Evolutionary conservation across 1,140 invertebrate genomes (phyloP), one percentile per base, ranked within the genome.

Genomic region (Drosophila orena): DNA sequence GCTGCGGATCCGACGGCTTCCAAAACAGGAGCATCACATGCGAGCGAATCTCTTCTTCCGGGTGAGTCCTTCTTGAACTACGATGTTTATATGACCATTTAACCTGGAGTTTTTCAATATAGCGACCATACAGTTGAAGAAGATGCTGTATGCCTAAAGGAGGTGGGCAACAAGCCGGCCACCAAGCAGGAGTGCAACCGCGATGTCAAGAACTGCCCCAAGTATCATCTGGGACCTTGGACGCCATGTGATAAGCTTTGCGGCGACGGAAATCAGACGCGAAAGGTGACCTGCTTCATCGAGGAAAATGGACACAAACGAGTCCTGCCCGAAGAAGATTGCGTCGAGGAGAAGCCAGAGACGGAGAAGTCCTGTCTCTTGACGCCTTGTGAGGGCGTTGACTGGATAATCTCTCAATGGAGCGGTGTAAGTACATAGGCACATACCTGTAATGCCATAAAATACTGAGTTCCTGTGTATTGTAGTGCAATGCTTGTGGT

Each of bases 331-430:
- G 96, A 98, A 75, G 92, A 93, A 0, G 93, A 94, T 17, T 98
- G 98, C 88, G 85, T 90, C 0, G 94, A 94, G 2, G 94, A 95
- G 40, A 96, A 96, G 83, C 97, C 97, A 0, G 94, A 94, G 14
- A 93, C 90, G 6, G 95, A 96, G 72, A 94, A 95, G 81, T 53
- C 93, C 40, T 98, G 98, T 91, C 94, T 95, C 64, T 73, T 97
- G 34, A 94, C 96, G 44, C 97, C 97, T 6, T 99, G 98, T 86
- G 97, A 97, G 55, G 98, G 98, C 11, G 95, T 98, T 14, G 98
- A 98, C 91, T 99, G 98, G 97, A 94, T 98, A 34, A 94, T 95
- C 0, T 96, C 97, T 6, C 95, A 96, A 24, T 99, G 98, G 98
- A 95, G 95, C 81, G 97, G 97, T 60, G 97, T 98, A 94, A 96